Evolutionary conservation across 2,888 invertebrate genomes (phyloP).

Genomic region (Rhagophthalmus giganteus): DNA sequence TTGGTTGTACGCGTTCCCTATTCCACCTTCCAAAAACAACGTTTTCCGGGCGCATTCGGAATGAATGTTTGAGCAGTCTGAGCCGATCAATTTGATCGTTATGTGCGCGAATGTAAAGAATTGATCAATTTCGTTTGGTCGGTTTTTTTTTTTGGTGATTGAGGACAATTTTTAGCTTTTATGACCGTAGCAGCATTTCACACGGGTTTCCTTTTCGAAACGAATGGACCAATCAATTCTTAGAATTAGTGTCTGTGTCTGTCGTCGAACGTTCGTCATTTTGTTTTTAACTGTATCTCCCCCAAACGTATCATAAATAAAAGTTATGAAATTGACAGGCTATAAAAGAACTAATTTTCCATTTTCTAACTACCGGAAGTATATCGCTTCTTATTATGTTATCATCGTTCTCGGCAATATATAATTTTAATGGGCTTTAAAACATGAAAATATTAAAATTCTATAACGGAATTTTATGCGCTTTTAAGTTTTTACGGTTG

Average conservation of each 20-base stretch:
- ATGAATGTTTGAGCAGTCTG: conserved; percentile 13
- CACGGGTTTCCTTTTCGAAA: conserved; percentile 15
- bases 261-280: conserved; percentile 11
- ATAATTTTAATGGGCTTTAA: conserved; percentile 6
- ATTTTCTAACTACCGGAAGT: conserved; percentile 3
- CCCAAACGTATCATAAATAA: conserved; percentile 15
- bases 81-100: conserved; percentile 11
- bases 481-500: conserved; percentile 7
- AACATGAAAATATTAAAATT: conserved; percentile 9
- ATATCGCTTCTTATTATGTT: conserved; percentile 3
- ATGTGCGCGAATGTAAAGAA: conserved; percentile 11
- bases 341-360: conserved; percentile 9
- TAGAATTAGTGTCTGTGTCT: conserved; percentile 6
- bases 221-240: conserved; percentile 19
- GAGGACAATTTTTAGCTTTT: conserved; percentile 23
- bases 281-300: conserved; percentile 1
- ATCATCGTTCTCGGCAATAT: conserved; percentile 2
- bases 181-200: conserved; percentile 15
- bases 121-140: conserved; percentile 18
- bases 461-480: conserved; percentile 7
- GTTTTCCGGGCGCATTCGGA: conserved; percentile 6
- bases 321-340: conserved; percentile 9
- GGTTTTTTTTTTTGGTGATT: conserved; percentile 19
- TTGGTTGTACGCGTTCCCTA: background rate
- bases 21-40: too few species aligned